Base-by-base conservation (phyloP, 2,888 invertebrate genomes). In the Allacma fusca region DNA sequence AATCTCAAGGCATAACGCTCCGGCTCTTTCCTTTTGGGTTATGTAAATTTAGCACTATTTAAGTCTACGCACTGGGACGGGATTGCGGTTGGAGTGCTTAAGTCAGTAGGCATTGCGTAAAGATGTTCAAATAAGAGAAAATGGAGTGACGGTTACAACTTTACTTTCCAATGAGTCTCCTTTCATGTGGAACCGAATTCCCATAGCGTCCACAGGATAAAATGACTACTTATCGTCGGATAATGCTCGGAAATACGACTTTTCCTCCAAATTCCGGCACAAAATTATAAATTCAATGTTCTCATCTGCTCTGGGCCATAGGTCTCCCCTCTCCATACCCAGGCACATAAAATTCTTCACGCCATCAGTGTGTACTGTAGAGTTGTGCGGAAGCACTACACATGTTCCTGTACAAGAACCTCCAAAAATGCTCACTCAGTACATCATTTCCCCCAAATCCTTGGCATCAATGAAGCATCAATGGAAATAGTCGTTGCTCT, bases 131-230 rank as follows among this genome's bases (percentile, higher is more conserved):
- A 50, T 50, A 50, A 50, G 50, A n/a, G 23, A 43, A 43, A 12
- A 29, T 50, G n/a, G 19, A 57, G 26, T 71, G 59, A 72, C 59
- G 72, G 57, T 72, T 21, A 29, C 34, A n/a, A 19, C n/a, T 28
- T 28, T 29, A 4, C 28, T 19, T 23, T 29, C 21, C 28, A 21
- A 29, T 57, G n/a, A 16, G 44, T 2, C 43, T 23, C 23, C 72
- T 29, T 59, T 40, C 59, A 57, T 28, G 72, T 72, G 72, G 64
- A 74, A 67, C 64, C 26, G 40, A 29, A 44, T 74, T 74, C 74
- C 67, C 50, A 44, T 62, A 29, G 40, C 26, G 26, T 43, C 19
- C 43, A 19, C n/a, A 28, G n/a, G 24, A 34, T 34, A 34, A 7
- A 34, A 34, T 34, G 34, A 9, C 9, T 50, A 50, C 16, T 9